Evolutionary conservation across 2,888 invertebrate genomes (phyloP).

Genomic region (Crepidodera aurea): DNA sequence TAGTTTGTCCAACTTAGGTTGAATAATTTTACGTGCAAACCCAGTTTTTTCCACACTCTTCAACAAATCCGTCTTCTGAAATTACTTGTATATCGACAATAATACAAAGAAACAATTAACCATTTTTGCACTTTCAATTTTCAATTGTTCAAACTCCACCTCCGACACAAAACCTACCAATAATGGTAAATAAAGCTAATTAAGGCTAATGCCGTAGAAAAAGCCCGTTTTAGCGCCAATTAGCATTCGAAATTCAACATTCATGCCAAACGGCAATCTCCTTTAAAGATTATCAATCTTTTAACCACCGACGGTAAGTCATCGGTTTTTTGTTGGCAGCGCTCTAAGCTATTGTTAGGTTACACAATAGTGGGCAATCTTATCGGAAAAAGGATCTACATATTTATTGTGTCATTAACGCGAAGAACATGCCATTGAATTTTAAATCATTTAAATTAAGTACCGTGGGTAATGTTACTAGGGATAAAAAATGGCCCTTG

Average conservation of each 20-base stretch:
- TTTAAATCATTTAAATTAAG: conserved; percentile 60
- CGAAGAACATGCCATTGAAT: conserved; percentile 59
- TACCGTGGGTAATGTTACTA: conserved; percentile 18
- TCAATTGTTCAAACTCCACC: conserved; percentile 6
- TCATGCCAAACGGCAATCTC: conserved; percentile 35
- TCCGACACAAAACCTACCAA: not conserved
- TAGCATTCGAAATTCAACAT: conserved; percentile 19
- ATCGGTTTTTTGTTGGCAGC: conserved; percentile 37
- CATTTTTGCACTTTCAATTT: conserved; percentile 24
- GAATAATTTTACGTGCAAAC: too few species aligned
- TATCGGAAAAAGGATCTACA: conserved; percentile 56
- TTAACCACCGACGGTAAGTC: conserved; percentile 38
- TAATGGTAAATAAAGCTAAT: conserved; percentile 2
- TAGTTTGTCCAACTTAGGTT: too few species aligned
- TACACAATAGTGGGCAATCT: conserved; percentile 55
- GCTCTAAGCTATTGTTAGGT: conserved; percentile 38
- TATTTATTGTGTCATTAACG: conserved; percentile 60
- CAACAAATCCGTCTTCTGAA: too few species aligned
- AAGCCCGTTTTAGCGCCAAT: conserved; percentile 8
- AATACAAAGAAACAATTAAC: conserved; percentile 5
- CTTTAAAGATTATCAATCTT: conserved; percentile 36
- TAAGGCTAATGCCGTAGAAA: conserved; percentile 3
- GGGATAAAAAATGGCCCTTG: not conserved
- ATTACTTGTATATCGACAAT: too few species aligned
- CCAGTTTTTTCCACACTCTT: too few species aligned